Evolutionary conservation across 2,797 vertebrate genomes (phyloP).

Genomic region (Coccyzus lansbergi): DNA sequence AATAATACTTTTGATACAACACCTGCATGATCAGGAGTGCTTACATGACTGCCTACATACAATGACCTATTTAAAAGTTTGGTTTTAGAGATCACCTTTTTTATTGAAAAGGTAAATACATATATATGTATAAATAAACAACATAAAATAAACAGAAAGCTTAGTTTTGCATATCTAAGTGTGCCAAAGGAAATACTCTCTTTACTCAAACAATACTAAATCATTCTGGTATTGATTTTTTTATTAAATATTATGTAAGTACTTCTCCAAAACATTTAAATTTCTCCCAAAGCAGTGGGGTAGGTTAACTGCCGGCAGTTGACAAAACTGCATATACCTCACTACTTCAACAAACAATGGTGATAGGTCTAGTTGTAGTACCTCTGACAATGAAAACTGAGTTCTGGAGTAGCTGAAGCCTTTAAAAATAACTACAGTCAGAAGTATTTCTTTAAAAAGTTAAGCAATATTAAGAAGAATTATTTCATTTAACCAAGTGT

Average conservation of each 20-base stretch:
- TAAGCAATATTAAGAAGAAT: not conserved
- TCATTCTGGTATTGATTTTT: not conserved
- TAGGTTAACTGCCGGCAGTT: not conserved
- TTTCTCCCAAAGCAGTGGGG: not conserved
- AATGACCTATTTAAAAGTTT: not conserved
- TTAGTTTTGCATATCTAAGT: not conserved
- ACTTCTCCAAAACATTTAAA: not conserved
- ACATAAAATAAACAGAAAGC: not conserved
- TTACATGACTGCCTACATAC: not conserved
- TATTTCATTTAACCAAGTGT: not conserved
- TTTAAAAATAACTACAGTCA: not conserved
- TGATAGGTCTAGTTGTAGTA: not conserved
- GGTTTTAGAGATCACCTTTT: not conserved
- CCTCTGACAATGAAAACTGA: not conserved
- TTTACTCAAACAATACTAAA: not conserved
- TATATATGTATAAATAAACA: not conserved
- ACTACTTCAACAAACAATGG: not conserved
- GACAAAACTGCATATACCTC: not conserved
- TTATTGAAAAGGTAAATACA: not conserved
- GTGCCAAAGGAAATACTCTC: not conserved
- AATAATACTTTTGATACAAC: not conserved
- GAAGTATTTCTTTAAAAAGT: not conserved
- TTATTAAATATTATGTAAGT: not conserved
- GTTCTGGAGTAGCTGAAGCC: not conserved
- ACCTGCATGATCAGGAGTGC: not conserved